Evolutionary conservation across 2,888 invertebrate genomes (phyloP), one percentile per base, ranked within the genome.

Genomic region (Monochamus alternatus): DNA sequence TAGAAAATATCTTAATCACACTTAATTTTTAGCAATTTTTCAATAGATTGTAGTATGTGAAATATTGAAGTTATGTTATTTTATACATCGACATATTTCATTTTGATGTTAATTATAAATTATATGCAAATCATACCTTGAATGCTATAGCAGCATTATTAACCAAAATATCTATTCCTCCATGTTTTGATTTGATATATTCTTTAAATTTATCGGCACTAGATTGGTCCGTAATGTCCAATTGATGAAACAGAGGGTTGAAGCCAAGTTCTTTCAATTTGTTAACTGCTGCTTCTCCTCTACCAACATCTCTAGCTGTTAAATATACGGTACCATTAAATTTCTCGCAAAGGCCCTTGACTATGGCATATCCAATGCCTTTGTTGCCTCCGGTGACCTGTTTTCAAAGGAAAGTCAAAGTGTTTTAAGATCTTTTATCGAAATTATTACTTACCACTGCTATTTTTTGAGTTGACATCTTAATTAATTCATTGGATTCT

Each of bases 71-170:
- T 38, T 38, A 38, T 5, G 5, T 4, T 38, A 38, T 38, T 38
- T 38, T 38, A 38, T 5, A 38, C 3, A 38, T 38, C 38, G 38
- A 38, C 38, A 4, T 38, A 38, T 7, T 38, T 38, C 38, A 38
- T 38, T 38, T 38, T 38, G 38, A 4, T 2, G 1, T 38, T 38
- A 7, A 1, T 38, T 5, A 38, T 38, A 38, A 38, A 38, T 7
- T 5, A 38, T 38, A 38, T 38, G 7, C 38, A 5, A 4, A 47
- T 3, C 47, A 14, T 55, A 55, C 55, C 22, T 14, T 14, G 8
- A 14, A 55, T 4, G 55, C 55, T n/a, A 94, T 94, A 0, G 92
- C 95, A 9, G 95, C 95, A 87, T 95, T 95, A 84, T 95, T 95
- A 0, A 95, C 91, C 47, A 95, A 89, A 67, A 95, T 85, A 88